Evolutionary conservation across 53 echinoderm and acorn worm genomes (phyloP), one percentile per base, ranked within the genome.

Genomic region (Zoroaster sp.): DNA sequence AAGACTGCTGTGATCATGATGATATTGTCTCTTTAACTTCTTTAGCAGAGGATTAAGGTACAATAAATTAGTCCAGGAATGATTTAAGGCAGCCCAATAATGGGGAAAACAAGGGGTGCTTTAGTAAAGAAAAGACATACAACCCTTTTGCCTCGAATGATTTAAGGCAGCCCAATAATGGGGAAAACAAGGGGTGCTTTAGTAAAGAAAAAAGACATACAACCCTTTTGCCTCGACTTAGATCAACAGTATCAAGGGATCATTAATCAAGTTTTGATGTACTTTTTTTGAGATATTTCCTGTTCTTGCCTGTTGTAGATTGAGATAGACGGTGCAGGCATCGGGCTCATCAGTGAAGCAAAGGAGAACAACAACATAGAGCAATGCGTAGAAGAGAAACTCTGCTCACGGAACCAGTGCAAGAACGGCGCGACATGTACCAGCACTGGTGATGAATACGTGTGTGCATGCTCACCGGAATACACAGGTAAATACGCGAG

Each of bases 391-490:
- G 94, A 91, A 14, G 89, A 79, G 23, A 35, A 72, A 20, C 74
- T 92, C 0, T 97, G 97, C 82, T 92, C 91, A 5, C 95, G 89
- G 76, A 70, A 88, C 63, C 95, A 92, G 23, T 95, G 95, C 77
- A 69, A 77, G 87, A 97, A 97, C 49, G 94, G 94, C 3, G 98
- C 92, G 25, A 88, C 94, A 1, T 95, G 98, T 46, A 87, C 88
- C 15, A 85, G 87, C 23, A 41, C 72, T 0, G 87, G 68, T 37
- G 85, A 85, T 30, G 85, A 85, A 49, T 85, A 85, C 51, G 35
- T 70, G 25, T 97, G 97, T 83, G 69, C 83, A 7, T 97, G 97
- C 80, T 39, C 80, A 14, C 38, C 78, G 12, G 97, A 93, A 7
- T 97, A 66, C 72, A 95, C 95, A 59, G 96, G 96, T 94, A 88